Conservation (phyloP, 2,888 invertebrate species). For the Lasioglossum figueresi region DNA sequence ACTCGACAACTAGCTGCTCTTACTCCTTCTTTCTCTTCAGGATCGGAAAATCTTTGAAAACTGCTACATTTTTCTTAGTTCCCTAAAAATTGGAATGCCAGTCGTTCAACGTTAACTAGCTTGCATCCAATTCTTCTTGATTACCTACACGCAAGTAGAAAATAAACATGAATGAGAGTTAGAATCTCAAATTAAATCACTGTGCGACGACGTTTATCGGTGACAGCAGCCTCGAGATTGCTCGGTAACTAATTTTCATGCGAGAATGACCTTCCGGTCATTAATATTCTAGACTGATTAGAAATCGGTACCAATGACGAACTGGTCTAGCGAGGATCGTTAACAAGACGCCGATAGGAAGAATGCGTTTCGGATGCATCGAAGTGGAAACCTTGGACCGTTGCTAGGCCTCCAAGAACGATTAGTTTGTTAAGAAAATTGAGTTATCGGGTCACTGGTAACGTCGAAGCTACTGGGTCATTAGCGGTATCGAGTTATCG, state of each 20-base stretch:
- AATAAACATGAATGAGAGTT: not conserved
- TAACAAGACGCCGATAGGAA: not conserved
- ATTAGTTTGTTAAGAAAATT: conserved; percentile 32
- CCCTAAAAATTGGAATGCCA: not conserved
- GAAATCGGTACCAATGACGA: not conserved
- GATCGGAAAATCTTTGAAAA: not conserved
- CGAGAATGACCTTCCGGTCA: not conserved
- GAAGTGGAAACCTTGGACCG: not conserved
- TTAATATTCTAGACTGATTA: not conserved
- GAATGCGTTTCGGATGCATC: not conserved
- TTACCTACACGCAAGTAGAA: not conserved
- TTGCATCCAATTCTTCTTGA: not conserved
- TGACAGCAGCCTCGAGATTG: not conserved
- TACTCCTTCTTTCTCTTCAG: not conserved
- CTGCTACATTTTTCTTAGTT: not conserved
- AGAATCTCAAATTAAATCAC: not conserved
- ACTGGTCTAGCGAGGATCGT: not conserved
- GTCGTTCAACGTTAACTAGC: not conserved
- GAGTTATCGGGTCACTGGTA: conserved; percentile 34
- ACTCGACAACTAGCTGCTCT: not conserved
- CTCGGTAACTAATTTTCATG: not conserved
- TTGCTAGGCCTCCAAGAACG: not conserved
- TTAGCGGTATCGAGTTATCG: conserved; percentile 48
- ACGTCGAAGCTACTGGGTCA: conserved; percentile 30
- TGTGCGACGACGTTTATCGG: not conserved